Evolutionary conservation across 2,888 invertebrate genomes (phyloP).

Genomic region (Agrotis ipsilon): DNA sequence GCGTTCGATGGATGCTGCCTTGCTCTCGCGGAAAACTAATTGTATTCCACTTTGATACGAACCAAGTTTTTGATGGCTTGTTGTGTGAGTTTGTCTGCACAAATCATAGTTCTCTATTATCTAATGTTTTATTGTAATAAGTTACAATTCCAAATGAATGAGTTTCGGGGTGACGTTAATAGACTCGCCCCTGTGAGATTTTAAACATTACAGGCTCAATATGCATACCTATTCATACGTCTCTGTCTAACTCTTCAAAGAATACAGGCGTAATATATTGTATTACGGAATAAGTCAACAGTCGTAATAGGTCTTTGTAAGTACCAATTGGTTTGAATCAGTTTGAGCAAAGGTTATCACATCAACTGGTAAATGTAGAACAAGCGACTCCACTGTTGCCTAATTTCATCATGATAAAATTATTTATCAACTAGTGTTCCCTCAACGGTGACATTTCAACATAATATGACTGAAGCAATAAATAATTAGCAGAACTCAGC

Average conservation of each 20-base stretch:
- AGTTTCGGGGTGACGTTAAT: neutral
- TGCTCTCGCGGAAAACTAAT: slow-evolving; percentile 43
- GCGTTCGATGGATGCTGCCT: slow-evolving; percentile 40
- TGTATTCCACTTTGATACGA: slow-evolving; percentile 30
- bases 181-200: neutral
- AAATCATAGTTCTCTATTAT: neutral
- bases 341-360: neutral
- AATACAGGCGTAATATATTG: neutral
- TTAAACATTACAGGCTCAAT: neutral
- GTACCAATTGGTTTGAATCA: neutral
- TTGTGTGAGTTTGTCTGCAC: slow-evolving; percentile 5
- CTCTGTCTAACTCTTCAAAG: neutral
- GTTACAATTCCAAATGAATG: neutral
- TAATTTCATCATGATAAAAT: neutral
- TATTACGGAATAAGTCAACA: neutral
- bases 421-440: too few relatives aligned
- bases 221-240: too few relatives aligned
- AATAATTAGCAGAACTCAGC: neutral
- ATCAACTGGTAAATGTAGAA: neutral
- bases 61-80: slow-evolving; percentile 24
- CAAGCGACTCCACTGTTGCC: neutral
- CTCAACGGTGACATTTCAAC: neutral
- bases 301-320: neutral
- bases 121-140: neutral
- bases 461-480: neutral